These are phyloP conservation scores for Hippocampus mohnikei DNA, from an alignment of 2,113 vertebrate genomes.

Conservation along the genomic window DNA sequence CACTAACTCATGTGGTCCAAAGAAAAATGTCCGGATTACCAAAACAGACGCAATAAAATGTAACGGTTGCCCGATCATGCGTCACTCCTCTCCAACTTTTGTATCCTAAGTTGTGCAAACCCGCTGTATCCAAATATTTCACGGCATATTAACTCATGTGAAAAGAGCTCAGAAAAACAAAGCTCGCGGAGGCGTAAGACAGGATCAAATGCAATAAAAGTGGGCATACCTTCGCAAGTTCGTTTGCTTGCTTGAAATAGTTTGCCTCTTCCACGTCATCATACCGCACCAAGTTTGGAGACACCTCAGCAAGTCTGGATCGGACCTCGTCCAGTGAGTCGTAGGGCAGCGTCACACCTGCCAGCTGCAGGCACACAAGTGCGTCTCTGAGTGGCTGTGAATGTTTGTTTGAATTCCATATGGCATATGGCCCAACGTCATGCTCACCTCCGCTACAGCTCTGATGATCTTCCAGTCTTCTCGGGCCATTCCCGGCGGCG, in stretches of 20 bases:
- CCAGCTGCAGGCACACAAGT: slow-evolving; percentile 72
- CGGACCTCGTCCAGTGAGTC: slow-evolving; percentile 83
- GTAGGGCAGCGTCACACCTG: slow-evolving; percentile 87
- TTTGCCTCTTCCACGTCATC: slow-evolving; percentile 92
- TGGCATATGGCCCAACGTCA: neutral
- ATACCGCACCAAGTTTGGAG: slow-evolving; percentile 90
- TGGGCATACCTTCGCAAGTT: slow-evolving; percentile 75
- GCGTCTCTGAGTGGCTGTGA: neutral
- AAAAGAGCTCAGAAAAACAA: too few relatives aligned
- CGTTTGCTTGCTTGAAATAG: slow-evolving; percentile 91
- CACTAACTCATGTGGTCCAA: neutral
- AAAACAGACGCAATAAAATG: neutral
- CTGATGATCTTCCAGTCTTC: slow-evolving; percentile 97
- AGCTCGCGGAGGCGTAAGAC: too few relatives aligned
- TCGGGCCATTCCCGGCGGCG: slow-evolving; percentile 87
- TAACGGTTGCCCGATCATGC: too few relatives aligned
- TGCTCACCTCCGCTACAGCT: slow-evolving; percentile 88
- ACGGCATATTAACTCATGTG: neutral
- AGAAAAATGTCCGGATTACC: neutral
- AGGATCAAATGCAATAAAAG: neutral
- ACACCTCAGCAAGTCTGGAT: slow-evolving; percentile 84
- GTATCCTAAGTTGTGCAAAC: too few relatives aligned
- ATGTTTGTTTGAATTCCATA: too few relatives aligned
- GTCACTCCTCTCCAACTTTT: too few relatives aligned
- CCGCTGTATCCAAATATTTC: too few relatives aligned